Base-by-base conservation (phyloP, 2,113 vertebrate species). In the Natator depressus region DNA sequence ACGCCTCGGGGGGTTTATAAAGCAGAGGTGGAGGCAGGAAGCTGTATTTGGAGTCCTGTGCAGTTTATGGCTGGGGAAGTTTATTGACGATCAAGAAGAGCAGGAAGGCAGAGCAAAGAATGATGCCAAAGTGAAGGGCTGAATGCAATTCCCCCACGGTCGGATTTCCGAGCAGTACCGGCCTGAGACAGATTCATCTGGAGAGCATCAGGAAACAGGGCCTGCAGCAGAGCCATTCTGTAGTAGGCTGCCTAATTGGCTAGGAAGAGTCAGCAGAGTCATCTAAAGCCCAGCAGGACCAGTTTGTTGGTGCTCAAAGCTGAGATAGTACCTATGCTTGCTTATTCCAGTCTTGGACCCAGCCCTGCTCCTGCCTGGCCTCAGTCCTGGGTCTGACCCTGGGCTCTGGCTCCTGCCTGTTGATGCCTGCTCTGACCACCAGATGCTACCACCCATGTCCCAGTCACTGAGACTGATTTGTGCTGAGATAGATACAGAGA, bases 1-100 rank as follows among this genome's bases (percentile, higher is more conserved):
- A 82, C 53, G 82, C 90, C 91, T 92, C 81, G 1, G 80, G 88
- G 90, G 95, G 53, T 93, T 96, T 94, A 95, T 94, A 95, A 97
- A 94, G 42, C n/a, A n/a, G 75, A 50, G 80, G 55, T 5, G 38
- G 78, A 95, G 51, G 92, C 82, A 91, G 85, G 78, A 96, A 92
- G 46, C 87, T 93, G 94, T 49, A 87, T 95, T 93, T 79, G 89
- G 96, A 94, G 85, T 84, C 86, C 35, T 31, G 35, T 65, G 62
- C 1, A 0, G 94, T 94, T 96, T 86, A 95, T 91, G 55, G 65
- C 92, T 29, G 89, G 88, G 69, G 62, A 90, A 91, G 90, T 5
- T 84, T 29, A 57, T 90, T 85, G 92, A 57, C 20, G 50, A 91
- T 84, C 91, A 85, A 87, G 92, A 82, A 10, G 72, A 11, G 78